phyloP scores from a whole-genome alignment of 2,797 vertebrate genomes.

The Chanos chanos region DNA sequence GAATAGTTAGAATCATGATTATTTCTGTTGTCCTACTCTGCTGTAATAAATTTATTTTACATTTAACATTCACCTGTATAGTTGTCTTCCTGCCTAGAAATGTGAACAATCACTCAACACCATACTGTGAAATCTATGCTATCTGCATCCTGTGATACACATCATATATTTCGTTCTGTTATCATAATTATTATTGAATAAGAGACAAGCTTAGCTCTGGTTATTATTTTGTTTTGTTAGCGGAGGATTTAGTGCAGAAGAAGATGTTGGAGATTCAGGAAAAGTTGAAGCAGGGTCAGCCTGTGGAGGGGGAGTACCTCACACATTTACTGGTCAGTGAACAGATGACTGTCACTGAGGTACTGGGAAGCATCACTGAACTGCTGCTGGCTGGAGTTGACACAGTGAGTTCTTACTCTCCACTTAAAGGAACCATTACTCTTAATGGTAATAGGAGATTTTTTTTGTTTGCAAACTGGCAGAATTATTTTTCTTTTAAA shows the following conservation, averaged over 20 bases:
- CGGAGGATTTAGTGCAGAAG: conserved; percentile 63
- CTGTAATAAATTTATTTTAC: too few species aligned
- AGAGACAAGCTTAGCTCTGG: neutral
- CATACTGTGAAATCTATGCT: too few species aligned
- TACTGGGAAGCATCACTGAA: conserved; percentile 75
- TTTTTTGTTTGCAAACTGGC: neutral
- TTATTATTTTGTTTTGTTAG: conserved; percentile 46
- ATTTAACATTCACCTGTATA: too few species aligned
- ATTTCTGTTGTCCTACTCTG: too few species aligned
- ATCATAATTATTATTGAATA: neutral
- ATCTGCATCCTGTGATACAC: too few species aligned
- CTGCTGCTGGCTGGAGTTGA: conserved; percentile 78
- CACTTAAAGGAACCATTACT: neutral
- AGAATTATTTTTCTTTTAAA: too few species aligned
- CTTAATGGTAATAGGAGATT: neutral
- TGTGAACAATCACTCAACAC: too few species aligned
- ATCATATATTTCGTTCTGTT: neutral
- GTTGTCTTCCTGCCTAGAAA: too few species aligned
- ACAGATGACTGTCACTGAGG: conserved; percentile 68
- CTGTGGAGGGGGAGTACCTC: conserved; percentile 72
- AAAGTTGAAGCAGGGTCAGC: conserved; percentile 48
- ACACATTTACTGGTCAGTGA: conserved; percentile 73
- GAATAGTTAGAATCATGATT: too few species aligned
- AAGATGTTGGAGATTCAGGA: conserved; percentile 66
- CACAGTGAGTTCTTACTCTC: conserved; percentile 61